These are phyloP conservation scores for Dichetophora obliterata DNA, from an alignment of 2,888 invertebrate genomes.

Conservation along the genomic window DNA sequence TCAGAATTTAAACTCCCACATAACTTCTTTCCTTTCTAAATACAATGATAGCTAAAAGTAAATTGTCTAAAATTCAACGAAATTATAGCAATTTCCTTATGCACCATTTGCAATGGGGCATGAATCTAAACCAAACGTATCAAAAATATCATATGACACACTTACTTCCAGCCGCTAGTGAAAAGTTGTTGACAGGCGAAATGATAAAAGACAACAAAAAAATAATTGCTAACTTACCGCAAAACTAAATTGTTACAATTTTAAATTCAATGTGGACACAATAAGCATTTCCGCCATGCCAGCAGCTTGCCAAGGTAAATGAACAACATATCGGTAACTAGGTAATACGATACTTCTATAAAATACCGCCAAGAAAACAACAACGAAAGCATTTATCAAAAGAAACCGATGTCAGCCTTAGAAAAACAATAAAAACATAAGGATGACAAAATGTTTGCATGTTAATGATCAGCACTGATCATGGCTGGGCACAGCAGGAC, in stretches of 20 bases:
- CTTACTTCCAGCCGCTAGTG: background rate
- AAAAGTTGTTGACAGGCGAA: constrained; percentile 10
- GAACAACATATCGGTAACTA: background rate
- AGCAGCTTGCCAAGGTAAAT: background rate
- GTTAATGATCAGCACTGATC: background rate
- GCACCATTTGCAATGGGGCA: too few species aligned
- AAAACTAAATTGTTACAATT: constrained; percentile 35
- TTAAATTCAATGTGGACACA: background rate
- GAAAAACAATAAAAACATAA: constrained; percentile 12
- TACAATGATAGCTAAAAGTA: too few species aligned
- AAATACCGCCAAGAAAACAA: constrained; percentile 15
- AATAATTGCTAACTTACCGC: constrained; percentile 21
- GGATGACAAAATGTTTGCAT: background rate
- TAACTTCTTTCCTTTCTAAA: too few species aligned
- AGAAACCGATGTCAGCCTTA: constrained; percentile 25
- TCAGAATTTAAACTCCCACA: too few species aligned
- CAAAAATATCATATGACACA: constrained; percentile 18
- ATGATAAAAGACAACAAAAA: background rate
- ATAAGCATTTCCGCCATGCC: constrained; percentile 6
- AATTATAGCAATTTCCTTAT: too few species aligned
- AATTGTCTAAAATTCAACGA: too few species aligned
- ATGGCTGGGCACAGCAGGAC: background rate
- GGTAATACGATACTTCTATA: constrained; percentile 16
- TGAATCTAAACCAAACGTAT: too few species aligned
- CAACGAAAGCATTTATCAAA: constrained; percentile 21